Evolutionary conservation across 2,888 invertebrate genomes (phyloP), one percentile per base, ranked within the genome.

Genomic region (Atethmia centrago): DNA sequence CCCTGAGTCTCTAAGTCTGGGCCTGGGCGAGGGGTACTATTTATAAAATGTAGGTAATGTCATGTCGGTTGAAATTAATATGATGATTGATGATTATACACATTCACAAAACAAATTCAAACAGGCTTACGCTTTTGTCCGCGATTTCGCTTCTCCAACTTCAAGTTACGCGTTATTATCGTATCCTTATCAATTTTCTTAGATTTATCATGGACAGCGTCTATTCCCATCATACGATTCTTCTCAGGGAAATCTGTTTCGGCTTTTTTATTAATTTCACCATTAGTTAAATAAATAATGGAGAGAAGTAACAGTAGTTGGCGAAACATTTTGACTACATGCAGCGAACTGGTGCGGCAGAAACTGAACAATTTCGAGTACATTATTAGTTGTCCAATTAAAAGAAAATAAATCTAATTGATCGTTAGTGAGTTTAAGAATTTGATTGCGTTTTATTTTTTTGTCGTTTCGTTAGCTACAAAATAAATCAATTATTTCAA

Each of bases 121-220:
- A 69, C 9, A 42, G 12, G 84, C 88, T 90, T 88, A 92, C 92
- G 72, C 74, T 83, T 89, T 73, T 87, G 88, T 0, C 79, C 87
- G 4, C 86, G 88, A 77, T 73, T 86, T 42, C 90, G 91, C 73
- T 88, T 91, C 25, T 92, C 92, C 42, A 94, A 68, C 72, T 93
- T 94, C 72, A 94, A 86, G 79, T 95, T 94, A 4, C 91, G 89
- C 0, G 93, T 92, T 31, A 95, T 94, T 42, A 95, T 88, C 0
- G 95, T 94, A 69, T 95, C 91, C 82, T 94, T 96, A 66, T 95
- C 91, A 19, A 95, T 94, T 78, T 90, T 92, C 0, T 88, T 51
- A 19, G 49, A 71, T n/a, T 59, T 71, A 59, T 92, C 89, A 61
- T 93, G 93, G 2, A 91, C 70, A 0, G 94, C 88, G 3, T 95